These are phyloP conservation scores for Eilema caniola DNA, from an alignment of 2,888 invertebrate species.

Conservation along the genomic window DNA sequence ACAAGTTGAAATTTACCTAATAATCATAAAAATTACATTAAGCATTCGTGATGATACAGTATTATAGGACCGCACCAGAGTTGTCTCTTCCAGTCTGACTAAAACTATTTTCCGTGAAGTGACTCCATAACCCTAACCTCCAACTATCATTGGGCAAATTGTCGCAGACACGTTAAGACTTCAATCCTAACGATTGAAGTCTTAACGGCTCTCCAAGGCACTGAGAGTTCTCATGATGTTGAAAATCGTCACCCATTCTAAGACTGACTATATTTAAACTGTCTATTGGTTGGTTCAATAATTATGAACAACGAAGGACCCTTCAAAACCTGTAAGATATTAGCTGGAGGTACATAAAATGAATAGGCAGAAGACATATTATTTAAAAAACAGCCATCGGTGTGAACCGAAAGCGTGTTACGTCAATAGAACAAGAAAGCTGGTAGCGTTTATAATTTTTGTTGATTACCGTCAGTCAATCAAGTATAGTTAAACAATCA, in stretches of 20 bases:
- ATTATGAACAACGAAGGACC: neutral
- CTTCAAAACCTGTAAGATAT: neutral
- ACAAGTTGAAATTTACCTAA: conserved; percentile 9
- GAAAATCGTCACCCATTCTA: too few relatives aligned
- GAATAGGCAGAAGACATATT: conserved; percentile 24
- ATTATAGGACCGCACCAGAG: too few relatives aligned
- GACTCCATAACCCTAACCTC: too few relatives aligned
- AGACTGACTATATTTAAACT: too few relatives aligned
- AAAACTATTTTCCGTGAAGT: too few relatives aligned
- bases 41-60: conserved; percentile 5
- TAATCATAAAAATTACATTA: conserved; percentile 7
- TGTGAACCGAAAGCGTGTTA: conserved; percentile 60
- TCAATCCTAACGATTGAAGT: too few relatives aligned
- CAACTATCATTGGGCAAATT: too few relatives aligned
- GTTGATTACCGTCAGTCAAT: conserved; percentile 66
- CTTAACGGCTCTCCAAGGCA: too few relatives aligned
- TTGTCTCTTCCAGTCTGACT: too few relatives aligned
- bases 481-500: conserved; percentile 74
- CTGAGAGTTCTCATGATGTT: too few relatives aligned
- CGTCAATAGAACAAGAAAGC: conserved; percentile 59
- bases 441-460: conserved; percentile 64
- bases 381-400: conserved; percentile 28
- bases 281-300: too few relatives aligned
- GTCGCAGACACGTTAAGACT: too few relatives aligned
- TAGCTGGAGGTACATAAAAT: neutral